Percentiles rank a stretch among this genome's conserved stretches.
phyloP scores from a whole-genome alignment of 1,140 invertebrate species.

The Oreohelix idahoensis region DNA sequence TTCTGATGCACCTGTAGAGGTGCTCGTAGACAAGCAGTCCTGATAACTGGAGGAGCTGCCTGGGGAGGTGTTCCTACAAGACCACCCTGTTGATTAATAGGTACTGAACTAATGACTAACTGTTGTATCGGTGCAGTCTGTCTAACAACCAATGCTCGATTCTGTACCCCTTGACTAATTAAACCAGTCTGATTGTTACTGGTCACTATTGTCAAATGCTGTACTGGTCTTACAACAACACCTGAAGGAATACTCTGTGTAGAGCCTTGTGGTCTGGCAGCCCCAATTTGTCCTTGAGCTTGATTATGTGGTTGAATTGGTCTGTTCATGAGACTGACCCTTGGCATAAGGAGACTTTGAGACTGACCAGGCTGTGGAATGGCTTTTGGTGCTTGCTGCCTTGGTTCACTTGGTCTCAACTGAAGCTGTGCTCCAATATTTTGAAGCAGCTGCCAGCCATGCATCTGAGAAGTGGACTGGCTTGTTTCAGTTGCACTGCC shows the following conservation, averaged over 20 bases:
- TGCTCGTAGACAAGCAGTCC: not conserved
- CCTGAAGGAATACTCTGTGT: not conserved
- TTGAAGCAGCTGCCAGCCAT: not conserved
- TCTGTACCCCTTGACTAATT: not conserved
- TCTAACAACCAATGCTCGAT: not conserved
- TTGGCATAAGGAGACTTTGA: not conserved
- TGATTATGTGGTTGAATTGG: not conserved
- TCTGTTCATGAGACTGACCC: not conserved
- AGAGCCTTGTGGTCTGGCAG: not conserved
- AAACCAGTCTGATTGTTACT: not conserved
- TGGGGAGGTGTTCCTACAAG: not conserved
- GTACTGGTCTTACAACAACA: constrained; percentile 10
- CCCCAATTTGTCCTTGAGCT: not conserved
- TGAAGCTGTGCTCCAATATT: not conserved
- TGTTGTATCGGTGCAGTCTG: not conserved
- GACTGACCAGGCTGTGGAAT: not conserved
- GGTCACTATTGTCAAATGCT: not conserved
- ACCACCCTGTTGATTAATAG: not conserved
- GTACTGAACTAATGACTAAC: not conserved
- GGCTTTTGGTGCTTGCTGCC: not conserved
- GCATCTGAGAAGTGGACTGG: not conserved
- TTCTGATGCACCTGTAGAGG: not conserved
- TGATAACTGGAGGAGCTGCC: not conserved
- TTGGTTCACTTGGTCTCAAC: not conserved
- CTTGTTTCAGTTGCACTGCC: not conserved